These are phyloP conservation scores for Callipepla squamata DNA, from an alignment of 2,113 vertebrate genomes.

Conservation along the genomic window DNA sequence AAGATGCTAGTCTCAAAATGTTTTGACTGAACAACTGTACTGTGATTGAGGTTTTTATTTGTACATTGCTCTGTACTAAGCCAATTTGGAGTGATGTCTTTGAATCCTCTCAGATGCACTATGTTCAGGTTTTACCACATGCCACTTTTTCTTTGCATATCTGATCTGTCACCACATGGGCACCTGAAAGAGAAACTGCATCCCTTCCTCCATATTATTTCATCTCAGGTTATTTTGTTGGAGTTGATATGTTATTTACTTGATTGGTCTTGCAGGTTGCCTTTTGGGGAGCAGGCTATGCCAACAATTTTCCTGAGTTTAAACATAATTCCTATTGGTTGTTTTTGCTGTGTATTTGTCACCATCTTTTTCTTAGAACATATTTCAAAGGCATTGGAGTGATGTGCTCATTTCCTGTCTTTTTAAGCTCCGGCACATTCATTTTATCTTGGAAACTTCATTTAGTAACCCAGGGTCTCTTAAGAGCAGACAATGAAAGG, in stretches of 20 bases:
- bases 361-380: background rate
- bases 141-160: background rate
- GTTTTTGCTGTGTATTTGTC: background rate
- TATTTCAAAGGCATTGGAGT: constrained; percentile 35
- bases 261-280: background rate
- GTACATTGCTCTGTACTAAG: background rate
- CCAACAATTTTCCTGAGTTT: background rate
- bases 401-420: constrained; percentile 69
- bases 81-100: background rate
- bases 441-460: constrained; percentile 67
- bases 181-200: background rate
- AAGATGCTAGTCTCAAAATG: background rate
- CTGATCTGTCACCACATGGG: background rate
- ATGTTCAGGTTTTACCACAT: background rate
- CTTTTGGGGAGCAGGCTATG: background rate
- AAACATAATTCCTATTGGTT: background rate
- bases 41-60: background rate
- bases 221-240: background rate
- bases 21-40: background rate
- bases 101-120: background rate
- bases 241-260: background rate
- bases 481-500: constrained; percentile 64
- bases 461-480: constrained; percentile 63
- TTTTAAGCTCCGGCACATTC: constrained; percentile 52
- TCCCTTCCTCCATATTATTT: background rate